A percentile compares a stretch with the other conserved stretches of the same genome.
Evolutionary conservation across 2,888 invertebrate species (phyloP).

Genomic region (Cactoblastis cactorum): DNA sequence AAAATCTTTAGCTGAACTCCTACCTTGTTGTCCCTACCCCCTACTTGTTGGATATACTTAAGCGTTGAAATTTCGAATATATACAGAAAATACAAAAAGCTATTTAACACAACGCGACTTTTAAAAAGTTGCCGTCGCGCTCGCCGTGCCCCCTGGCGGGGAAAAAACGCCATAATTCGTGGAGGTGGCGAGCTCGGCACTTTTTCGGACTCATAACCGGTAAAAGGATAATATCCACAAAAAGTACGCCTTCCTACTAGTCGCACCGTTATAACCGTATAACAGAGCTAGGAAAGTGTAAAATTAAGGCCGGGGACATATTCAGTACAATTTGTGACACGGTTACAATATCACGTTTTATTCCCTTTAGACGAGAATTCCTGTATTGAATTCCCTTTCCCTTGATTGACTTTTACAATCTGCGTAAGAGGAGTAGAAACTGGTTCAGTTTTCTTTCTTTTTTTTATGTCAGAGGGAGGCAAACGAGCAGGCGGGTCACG

Average conservation of each 20-base stretch:
- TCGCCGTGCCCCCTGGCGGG: background rate
- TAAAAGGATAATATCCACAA: conserved; percentile 71
- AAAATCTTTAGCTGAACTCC: too few relatives aligned
- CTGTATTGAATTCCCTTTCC: too few relatives aligned
- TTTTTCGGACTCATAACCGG: conserved; percentile 34
- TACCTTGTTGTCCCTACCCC: too few relatives aligned
- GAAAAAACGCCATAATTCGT: conserved; percentile 10
- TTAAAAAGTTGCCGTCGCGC: background rate
- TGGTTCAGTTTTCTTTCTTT: too few relatives aligned
- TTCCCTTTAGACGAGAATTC: too few relatives aligned
- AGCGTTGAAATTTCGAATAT: background rate
- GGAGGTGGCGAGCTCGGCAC: conserved; percentile 8
- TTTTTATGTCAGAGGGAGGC: too few relatives aligned
- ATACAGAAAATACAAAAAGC: background rate
- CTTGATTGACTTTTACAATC: too few relatives aligned
- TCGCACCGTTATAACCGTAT: conserved; percentile 51
- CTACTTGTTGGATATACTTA: too few relatives aligned
- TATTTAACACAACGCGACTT: background rate
- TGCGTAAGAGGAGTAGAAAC: too few relatives aligned
- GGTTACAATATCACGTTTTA: too few relatives aligned
- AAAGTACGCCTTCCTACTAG: conserved; percentile 47
- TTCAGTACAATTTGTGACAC: too few relatives aligned
- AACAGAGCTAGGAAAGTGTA: conserved; percentile 53
- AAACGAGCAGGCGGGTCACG: too few relatives aligned
- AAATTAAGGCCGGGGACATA: conserved; percentile 29